These are phyloP conservation scores for Idaea dimidiata DNA, from an alignment of 2,888 invertebrate species.

Conservation along the genomic window DNA sequence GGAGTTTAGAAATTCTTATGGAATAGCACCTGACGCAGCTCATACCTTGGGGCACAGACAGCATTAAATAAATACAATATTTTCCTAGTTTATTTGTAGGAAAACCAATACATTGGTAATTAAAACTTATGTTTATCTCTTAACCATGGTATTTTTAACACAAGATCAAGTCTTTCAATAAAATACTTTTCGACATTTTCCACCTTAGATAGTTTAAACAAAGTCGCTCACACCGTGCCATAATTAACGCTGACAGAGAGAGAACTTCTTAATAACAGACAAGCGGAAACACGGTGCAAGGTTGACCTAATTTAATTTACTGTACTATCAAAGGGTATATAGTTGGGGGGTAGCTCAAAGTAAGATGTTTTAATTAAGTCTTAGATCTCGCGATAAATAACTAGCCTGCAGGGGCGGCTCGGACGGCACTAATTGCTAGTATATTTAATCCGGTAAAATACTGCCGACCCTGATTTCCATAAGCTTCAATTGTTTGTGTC, in stretches of 20 bases:
- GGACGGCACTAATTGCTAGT: conserved; percentile 76
- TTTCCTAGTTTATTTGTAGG: no score
- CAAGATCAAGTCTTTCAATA: no score
- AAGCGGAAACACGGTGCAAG: conserved; percentile 36
- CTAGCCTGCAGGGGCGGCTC: conserved; percentile 53
- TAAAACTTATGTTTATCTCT: no score
- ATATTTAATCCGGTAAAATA: conserved; percentile 79
- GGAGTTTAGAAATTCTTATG: no score
- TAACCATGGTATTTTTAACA: no score
- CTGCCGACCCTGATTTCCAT: conserved; percentile 75
- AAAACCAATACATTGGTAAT: no score
- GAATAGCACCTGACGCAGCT: no score
- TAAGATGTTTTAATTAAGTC: conserved; percentile 80
- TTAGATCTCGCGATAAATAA: conserved; percentile 76
- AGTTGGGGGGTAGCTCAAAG: conserved; percentile 63
- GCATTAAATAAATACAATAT: no score
- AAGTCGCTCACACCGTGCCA: neutral
- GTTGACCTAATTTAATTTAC: conserved; percentile 61
- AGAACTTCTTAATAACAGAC: conserved; percentile 15
- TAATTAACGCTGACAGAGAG: conserved; percentile 6
- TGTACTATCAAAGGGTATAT: conserved; percentile 47
- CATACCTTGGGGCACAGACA: no score
- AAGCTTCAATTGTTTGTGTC: conserved; percentile 76
- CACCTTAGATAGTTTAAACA: neutral
- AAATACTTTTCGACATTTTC: neutral